Evolutionary conservation across 2,888 invertebrate genomes (phyloP).

Genomic region (Alviniconcha strummeri): DNA sequence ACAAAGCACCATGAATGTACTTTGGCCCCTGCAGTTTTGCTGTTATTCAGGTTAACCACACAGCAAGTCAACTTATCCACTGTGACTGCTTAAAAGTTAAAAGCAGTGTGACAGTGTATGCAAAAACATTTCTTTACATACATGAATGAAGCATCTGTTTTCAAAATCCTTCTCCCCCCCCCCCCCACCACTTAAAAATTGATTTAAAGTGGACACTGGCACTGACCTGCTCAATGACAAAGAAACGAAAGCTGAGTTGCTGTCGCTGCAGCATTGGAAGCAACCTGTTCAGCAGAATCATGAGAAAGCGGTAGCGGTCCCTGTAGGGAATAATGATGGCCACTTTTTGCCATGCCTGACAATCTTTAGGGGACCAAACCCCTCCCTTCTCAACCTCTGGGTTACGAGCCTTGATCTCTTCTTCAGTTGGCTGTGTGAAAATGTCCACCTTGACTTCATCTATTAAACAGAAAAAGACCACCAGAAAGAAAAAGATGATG

Average conservation of each 20-base stretch:
- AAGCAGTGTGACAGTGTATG: too few relatives aligned
- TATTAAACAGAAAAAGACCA: constrained; percentile 12
- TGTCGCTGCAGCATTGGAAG: constrained; percentile 65
- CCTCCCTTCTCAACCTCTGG: constrained; percentile 57
- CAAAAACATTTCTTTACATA: too few relatives aligned
- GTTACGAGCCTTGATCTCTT: constrained; percentile 47
- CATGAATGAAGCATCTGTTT: too few relatives aligned
- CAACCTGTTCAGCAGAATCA: constrained; percentile 57
- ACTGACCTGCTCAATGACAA: constrained; percentile 67
- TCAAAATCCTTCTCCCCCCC: too few relatives aligned
- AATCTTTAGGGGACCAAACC: constrained; percentile 57
- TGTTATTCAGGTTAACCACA: too few relatives aligned
- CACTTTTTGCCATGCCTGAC: constrained; percentile 63
- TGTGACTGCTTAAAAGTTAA: too few relatives aligned
- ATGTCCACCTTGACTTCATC: constrained; percentile 55
- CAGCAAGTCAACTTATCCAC: too few relatives aligned
- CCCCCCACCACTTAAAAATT: too few relatives aligned
- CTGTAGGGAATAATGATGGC: constrained; percentile 67
- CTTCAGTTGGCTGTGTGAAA: constrained; percentile 45
- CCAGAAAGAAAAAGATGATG: not conserved
- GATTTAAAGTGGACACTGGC: too few relatives aligned
- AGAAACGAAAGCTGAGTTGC: constrained; percentile 60
- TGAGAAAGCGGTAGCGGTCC: constrained; percentile 60
- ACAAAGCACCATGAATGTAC: too few relatives aligned
- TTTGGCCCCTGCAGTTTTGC: too few relatives aligned